Evolutionary conservation across 2,113 vertebrate species (phyloP).

Genomic region (Jacana jacana): DNA sequence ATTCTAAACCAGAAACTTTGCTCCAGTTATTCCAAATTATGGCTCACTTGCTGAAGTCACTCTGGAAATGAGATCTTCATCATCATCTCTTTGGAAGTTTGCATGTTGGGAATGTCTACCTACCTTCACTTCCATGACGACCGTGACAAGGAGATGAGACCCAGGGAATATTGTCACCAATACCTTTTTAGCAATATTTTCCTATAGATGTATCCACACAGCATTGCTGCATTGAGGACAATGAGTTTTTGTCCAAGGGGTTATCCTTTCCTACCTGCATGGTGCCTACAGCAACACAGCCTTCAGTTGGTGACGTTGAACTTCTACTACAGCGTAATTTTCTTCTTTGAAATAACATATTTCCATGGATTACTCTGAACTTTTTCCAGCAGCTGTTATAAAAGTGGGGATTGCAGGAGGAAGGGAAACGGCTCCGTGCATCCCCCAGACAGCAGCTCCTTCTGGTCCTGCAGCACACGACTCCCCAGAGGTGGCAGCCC

Average conservation of each 20-base stretch:
- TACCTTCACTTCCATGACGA: not conserved
- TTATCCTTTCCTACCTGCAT: not conserved
- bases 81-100: not conserved
- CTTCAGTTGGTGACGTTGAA: not conserved
- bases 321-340: not conserved
- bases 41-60: not conserved
- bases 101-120: not conserved
- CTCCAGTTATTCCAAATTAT: not conserved
- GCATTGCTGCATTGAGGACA: no score
- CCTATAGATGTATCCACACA: not conserved
- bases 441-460: not conserved
- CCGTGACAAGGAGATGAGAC: not conserved
- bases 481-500: not conserved
- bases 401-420: not conserved
- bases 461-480: not conserved
- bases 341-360: not conserved
- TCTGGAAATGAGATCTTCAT: not conserved
- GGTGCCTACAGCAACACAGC: not conserved
- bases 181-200: not conserved
- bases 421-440: not conserved
- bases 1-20: not conserved
- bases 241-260: not conserved
- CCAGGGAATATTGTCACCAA: not conserved
- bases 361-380: not conserved
- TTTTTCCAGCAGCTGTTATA: not conserved